Percentiles rank a stretch among this genome's conserved stretches.
Conservation (phyloP, 2,888 invertebrate species). For the Melinaea menophilus region DNA sequence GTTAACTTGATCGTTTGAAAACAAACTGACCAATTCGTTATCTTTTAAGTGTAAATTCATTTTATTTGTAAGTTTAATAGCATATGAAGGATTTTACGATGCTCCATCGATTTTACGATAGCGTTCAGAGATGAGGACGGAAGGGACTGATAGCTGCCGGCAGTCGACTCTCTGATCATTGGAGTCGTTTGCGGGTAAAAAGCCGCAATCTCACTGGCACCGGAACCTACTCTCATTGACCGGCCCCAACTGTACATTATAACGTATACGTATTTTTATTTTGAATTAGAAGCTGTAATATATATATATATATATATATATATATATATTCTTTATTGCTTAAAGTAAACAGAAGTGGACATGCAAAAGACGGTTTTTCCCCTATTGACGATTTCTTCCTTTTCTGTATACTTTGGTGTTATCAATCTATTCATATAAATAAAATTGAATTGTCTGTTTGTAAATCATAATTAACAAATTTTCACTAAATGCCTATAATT, state of each 20-base stretch:
- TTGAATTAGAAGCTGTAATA: neutral
- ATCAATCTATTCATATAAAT: too few species aligned
- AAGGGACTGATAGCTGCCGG: constrained; percentile 27
- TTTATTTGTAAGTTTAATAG: constrained; percentile 1
- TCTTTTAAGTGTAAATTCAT: neutral
- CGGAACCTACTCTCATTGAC: constrained; percentile 23
- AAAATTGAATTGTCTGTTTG: too few species aligned
- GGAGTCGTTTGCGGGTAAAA: constrained; percentile 19
- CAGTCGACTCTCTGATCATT: constrained; percentile 24
- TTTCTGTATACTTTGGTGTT: too few species aligned
- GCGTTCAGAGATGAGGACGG: constrained; percentile 21
- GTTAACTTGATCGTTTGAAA: constrained; percentile 16
- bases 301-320: too few species aligned
- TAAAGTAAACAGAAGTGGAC: too few species aligned
- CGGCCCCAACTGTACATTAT: constrained; percentile 14
- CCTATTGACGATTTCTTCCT: too few species aligned
- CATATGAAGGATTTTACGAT: constrained; percentile 22
- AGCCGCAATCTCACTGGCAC: constrained; percentile 18
- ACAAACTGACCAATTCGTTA: neutral
- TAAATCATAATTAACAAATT: too few species aligned
- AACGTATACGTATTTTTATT: constrained; percentile 1
- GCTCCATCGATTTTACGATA: constrained; percentile 28
- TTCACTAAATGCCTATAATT: too few species aligned
- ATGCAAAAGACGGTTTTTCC: too few species aligned
- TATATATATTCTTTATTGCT: too few species aligned